Evolutionary conservation across 2,113 vertebrate genomes (phyloP).

Genomic region (Choloepus hoffmanni): DNA sequence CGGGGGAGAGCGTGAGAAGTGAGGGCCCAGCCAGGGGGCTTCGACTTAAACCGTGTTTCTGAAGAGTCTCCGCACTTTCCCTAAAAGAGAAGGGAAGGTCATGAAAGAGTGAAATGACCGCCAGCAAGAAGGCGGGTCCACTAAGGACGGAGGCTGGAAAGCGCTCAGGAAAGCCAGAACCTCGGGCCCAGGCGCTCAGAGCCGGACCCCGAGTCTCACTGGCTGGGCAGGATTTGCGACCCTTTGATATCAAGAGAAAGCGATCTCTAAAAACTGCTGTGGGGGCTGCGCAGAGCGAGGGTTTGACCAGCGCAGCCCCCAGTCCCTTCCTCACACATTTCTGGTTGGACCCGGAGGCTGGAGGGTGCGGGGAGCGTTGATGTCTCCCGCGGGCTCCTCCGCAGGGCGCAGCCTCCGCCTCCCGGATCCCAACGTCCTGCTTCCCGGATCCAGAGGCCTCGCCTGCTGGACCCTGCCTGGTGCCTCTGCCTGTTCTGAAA

Average conservation of each 20-base stretch:
- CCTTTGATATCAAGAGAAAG: not conserved
- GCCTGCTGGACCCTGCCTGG: too few relatives aligned
- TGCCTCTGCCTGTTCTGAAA: not conserved
- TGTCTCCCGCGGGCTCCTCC: too few relatives aligned
- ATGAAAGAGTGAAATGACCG: not conserved
- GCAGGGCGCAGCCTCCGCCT: too few relatives aligned
- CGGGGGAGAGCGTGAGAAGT: too few relatives aligned
- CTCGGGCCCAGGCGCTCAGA: not conserved
- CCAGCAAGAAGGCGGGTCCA: not conserved
- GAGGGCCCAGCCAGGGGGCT: too few relatives aligned
- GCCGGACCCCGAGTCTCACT: not conserved
- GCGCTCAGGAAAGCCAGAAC: not conserved
- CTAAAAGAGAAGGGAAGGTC: not conserved
- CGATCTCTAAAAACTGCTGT: not conserved
- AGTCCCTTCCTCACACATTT: not conserved
- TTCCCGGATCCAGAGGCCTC: too few relatives aligned
- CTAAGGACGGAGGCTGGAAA: not conserved
- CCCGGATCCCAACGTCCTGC: too few relatives aligned
- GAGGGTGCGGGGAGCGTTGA: too few relatives aligned
- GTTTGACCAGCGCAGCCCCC: not conserved
- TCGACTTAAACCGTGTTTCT: not conserved
- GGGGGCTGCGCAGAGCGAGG: not conserved
- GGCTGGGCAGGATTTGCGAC: not conserved
- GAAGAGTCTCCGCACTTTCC: not conserved
- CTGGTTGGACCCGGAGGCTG: not conserved